These are phyloP conservation scores for Neosalanx taihuensis DNA, from an alignment of 2,797 vertebrate genomes.

Conservation along the genomic window DNA sequence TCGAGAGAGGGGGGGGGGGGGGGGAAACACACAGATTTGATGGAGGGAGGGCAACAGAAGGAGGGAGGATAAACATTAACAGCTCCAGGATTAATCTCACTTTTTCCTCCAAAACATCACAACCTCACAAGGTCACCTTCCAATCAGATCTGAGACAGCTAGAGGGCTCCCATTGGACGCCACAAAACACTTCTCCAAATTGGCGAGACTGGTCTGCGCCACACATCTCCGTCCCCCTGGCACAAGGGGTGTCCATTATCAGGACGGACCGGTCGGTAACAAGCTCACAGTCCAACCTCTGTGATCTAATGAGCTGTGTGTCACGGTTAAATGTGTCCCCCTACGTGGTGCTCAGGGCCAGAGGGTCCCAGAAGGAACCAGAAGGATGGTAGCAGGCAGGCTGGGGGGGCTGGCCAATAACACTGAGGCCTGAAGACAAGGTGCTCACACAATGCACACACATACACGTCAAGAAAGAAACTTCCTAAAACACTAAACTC, in stretches of 20 bases:
- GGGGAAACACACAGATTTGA: conserved; percentile 18
- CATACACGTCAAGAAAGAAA: neutral
- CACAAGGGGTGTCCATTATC: conserved; percentile 61
- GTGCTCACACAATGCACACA: conserved; percentile 7
- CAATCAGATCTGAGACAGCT: conserved; percentile 56
- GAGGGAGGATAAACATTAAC: conserved; percentile 46
- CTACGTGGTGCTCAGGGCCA: conserved; percentile 55
- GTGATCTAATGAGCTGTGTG: conserved; percentile 71
- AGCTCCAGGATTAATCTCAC: conserved; percentile 62
- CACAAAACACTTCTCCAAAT: conserved; percentile 55
- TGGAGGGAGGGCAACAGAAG: conserved; percentile 34
- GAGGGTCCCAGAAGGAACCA: conserved; percentile 55
- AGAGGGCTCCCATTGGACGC: conserved; percentile 53
- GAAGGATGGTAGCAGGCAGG: conserved; percentile 34
- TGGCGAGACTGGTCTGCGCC: conserved; percentile 48
- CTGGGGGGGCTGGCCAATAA: conserved; percentile 58
- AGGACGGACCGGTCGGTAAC: conserved; percentile 56
- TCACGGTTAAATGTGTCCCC: conserved; percentile 69
- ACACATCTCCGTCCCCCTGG: conserved; percentile 51
- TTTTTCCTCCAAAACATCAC: conserved; percentile 54
- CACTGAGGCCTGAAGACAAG: conserved; percentile 17
- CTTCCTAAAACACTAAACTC: neutral
- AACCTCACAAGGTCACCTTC: conserved; percentile 67
- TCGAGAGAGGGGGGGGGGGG: conserved; percentile 28
- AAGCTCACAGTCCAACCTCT: conserved; percentile 66